Evolutionary conservation across 37 sponge, comb jelly and placozoan genomes (phyloP).

Genomic region (Agelas oroides): DNA sequence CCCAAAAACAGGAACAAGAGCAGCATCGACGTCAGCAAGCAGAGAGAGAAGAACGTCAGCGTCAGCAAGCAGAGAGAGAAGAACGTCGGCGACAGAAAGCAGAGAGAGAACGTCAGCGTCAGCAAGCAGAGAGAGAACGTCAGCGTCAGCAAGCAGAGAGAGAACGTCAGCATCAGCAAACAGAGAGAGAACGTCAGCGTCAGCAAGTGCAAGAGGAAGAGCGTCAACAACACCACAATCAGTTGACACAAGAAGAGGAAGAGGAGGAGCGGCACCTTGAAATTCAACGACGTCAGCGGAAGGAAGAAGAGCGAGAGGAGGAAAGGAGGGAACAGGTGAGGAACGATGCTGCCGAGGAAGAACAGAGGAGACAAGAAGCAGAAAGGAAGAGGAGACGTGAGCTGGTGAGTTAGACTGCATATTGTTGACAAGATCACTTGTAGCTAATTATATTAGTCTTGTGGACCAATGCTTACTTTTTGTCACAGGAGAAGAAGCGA

Average conservation of each 20-base stretch:
- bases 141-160: background rate
- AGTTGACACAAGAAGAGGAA: background rate
- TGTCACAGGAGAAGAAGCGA: slow-evolving; percentile 34
- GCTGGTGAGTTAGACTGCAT: slow-evolving; percentile 3
- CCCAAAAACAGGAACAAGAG: background rate
- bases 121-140: background rate
- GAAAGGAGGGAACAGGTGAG: slow-evolving; percentile 12
- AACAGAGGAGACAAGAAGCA: slow-evolving; percentile 21
- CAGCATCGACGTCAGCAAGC: background rate
- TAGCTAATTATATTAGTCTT: no score
- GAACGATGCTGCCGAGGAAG: slow-evolving; percentile 11
- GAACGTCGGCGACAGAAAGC: background rate
- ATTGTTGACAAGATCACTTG: no score
- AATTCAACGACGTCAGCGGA: slow-evolving; percentile 9
- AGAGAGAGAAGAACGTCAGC: background rate
- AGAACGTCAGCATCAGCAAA: background rate
- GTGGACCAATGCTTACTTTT: no score
- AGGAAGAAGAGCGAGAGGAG: slow-evolving; percentile 25
- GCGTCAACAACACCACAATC: background rate
- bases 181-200: no score
- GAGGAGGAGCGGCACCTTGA: slow-evolving; percentile 39
- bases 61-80: background rate
- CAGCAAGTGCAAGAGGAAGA: slow-evolving; percentile 13
- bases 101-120: background rate
- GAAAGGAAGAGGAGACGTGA: slow-evolving; percentile 30